These are phyloP conservation scores for Apodemia zela DNA, from an alignment of 2,888 invertebrate genomes.

Conservation along the genomic window DNA sequence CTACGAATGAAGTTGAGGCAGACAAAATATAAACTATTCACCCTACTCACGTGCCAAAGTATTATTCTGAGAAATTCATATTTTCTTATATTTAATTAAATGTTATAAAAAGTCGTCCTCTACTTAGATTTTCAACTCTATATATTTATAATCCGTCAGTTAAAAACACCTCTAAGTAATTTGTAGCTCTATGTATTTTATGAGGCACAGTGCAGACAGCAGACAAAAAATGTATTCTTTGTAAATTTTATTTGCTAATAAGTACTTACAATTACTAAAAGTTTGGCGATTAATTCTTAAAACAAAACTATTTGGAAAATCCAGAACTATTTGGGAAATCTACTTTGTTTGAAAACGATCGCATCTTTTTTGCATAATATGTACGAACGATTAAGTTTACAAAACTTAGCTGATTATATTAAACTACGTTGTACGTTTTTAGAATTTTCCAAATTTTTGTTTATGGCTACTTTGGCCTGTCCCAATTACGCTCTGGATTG, in stretches of 20 bases:
- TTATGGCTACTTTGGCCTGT: too few species aligned
- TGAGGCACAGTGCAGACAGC: slow-evolving; percentile 37
- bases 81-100: neutral
- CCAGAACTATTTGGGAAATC: too few species aligned
- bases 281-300: neutral
- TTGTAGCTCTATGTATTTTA: slow-evolving; percentile 36
- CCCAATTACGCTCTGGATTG: too few species aligned
- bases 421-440: too few species aligned
- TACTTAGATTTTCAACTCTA: neutral
- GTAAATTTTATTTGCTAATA: neutral
- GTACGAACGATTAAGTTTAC: too few species aligned
- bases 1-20: slow-evolving; percentile 33
- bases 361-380: too few species aligned
- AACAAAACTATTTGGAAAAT: too few species aligned
- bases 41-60: slow-evolving; percentile 29
- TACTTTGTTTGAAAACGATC: too few species aligned
- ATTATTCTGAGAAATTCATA: neutral
- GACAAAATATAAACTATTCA: neutral
- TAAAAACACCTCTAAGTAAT: slow-evolving; percentile 22
- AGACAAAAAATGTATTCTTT: neutral
- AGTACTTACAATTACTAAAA: neutral
- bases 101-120: neutral
- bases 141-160: slow-evolving; percentile 18
- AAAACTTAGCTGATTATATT: too few species aligned
- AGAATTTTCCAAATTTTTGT: too few species aligned